Conservation (phyloP, 2,797 vertebrate genomes). For the Chiroxiphia lanceolata region DNA sequence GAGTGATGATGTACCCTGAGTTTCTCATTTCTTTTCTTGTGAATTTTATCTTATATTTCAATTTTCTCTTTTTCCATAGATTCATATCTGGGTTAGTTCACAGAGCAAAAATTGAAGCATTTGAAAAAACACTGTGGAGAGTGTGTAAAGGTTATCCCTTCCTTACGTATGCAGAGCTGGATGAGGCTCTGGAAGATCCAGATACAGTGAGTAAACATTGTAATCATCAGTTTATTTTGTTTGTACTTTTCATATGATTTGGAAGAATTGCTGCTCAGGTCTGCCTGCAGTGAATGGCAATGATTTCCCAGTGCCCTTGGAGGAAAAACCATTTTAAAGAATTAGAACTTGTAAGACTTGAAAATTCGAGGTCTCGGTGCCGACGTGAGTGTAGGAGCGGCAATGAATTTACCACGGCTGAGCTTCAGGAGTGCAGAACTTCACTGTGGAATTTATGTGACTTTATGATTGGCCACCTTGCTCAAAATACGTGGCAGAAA, state of each 20-base stretch:
- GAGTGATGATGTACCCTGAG: not conserved
- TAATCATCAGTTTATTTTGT: not conserved
- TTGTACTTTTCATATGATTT: not conserved
- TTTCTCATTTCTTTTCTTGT: not conserved
- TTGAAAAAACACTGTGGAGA: conserved; percentile 95
- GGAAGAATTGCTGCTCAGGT: not conserved
- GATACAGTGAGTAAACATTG: conserved; percentile 84
- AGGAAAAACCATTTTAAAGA: not conserved
- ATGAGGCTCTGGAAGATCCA: conserved; percentile 85
- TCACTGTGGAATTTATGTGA: not conserved
- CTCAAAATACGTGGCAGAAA: not conserved
- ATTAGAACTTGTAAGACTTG: not conserved
- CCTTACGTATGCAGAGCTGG: conserved; percentile 90
- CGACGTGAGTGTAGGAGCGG: not conserved
- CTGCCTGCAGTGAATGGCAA: not conserved
- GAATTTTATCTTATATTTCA: not conserved
- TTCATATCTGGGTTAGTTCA: conserved; percentile 94
- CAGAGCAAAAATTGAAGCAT: conserved; percentile 90
- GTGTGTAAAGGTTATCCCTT: conserved; percentile 96
- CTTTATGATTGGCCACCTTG: not conserved
- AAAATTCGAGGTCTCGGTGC: not conserved
- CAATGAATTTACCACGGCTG: not conserved
- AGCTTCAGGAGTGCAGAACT: not conserved
- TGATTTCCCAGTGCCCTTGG: not conserved
- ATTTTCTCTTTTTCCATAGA: conserved; percentile 64